Conservation (phyloP, 2,797 vertebrate species). For the Cossypha polioptera region DNA sequence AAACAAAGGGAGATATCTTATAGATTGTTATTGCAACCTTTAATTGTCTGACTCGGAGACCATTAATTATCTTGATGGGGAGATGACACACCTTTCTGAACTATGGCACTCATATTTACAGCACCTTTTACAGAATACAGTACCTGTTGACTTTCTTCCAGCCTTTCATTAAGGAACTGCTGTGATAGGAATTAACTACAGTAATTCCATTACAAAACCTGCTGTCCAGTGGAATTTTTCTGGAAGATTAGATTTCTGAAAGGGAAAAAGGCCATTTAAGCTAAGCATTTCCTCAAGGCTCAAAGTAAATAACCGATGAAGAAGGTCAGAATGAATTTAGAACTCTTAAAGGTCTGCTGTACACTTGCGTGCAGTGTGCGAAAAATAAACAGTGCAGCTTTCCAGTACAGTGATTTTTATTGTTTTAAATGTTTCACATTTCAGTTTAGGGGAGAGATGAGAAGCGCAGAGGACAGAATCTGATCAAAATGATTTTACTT, state of each 20-base stretch:
- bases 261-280: constrained; percentile 59
- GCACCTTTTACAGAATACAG: constrained; percentile 25
- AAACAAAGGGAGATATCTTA: constrained; percentile 56
- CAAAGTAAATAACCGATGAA: constrained; percentile 53
- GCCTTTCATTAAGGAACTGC: constrained; percentile 74
- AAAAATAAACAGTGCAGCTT: constrained; percentile 57
- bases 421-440: constrained; percentile 65
- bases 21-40: constrained; percentile 60
- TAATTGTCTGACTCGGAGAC: constrained; percentile 55
- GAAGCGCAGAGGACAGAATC: neutral
- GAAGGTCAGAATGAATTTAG: constrained; percentile 65
- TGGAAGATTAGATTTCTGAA: constrained; percentile 71
- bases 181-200: constrained; percentile 69
- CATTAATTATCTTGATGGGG: constrained; percentile 61
- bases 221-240: constrained; percentile 69
- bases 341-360: constrained; percentile 60
- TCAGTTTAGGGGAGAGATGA: constrained; percentile 46
- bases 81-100: constrained; percentile 54
- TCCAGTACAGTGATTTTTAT: constrained; percentile 65
- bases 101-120: constrained; percentile 35
- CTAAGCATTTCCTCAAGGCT: constrained; percentile 35
- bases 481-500: constrained; percentile 32
- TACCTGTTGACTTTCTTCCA: constrained; percentile 68
- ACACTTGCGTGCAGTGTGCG: constrained; percentile 1
- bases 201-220: constrained; percentile 71